Conservation (phyloP, 1,140 invertebrate genomes). For the Piezodorus guildinii region DNA sequence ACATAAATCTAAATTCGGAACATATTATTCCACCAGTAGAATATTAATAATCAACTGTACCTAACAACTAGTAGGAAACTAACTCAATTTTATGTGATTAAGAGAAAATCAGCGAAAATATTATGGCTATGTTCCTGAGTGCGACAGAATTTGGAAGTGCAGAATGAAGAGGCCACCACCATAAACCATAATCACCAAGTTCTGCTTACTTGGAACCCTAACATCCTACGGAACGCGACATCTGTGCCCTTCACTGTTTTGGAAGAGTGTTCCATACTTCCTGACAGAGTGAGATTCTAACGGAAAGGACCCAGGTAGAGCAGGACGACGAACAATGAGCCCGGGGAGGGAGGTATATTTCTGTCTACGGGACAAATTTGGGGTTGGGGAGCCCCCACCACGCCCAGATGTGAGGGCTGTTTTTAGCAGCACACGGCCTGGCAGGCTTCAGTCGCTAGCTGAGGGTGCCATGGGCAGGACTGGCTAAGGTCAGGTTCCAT, state of each 20-base stretch:
- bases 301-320: not conserved
- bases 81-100: too few species aligned
- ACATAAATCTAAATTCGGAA: too few species aligned
- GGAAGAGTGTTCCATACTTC: not conserved
- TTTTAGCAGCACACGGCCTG: constrained; percentile 4
- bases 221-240: too few species aligned
- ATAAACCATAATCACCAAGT: too few species aligned
- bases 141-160: too few species aligned
- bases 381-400: not conserved
- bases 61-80: too few species aligned
- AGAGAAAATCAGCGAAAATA: too few species aligned
- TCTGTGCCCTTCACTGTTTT: not conserved
- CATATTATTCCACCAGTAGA: too few species aligned
- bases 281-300: not conserved
- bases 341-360: constrained; percentile 24
- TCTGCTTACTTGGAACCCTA: too few species aligned
- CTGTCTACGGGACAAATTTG: constrained; percentile 1
- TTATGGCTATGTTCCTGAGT: too few species aligned
- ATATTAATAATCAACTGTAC: too few species aligned
- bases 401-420: constrained; percentile 6
- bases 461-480: not conserved
- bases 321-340: not conserved
- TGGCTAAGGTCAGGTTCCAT: constrained; percentile 63
- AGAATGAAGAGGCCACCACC: too few species aligned
- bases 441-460: not conserved